Base-by-base conservation (phyloP, 2,113 vertebrate genomes). In the Sturnira hondurensis region DNA sequence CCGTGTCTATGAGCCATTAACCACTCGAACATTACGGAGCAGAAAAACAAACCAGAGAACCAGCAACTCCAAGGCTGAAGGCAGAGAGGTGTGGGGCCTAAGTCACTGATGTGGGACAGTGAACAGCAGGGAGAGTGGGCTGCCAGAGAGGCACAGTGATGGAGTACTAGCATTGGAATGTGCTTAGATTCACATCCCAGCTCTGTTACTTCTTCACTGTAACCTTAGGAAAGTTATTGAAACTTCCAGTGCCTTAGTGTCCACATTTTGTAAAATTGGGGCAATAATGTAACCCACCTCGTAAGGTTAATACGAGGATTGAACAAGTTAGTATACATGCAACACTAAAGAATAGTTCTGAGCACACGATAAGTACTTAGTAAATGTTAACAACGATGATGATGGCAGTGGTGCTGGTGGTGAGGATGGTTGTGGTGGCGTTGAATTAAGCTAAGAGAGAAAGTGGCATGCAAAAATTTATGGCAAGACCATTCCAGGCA, bases 1-100 rank as follows among this genome's bases (percentile, higher is more conserved):
- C 71, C 58, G 81, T 97, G 94, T 97, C 82, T 96, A 95, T 0
- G 1, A 95, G 71, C 41, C 94, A 96, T 94, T 97, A 93, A 58
- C 84, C 96, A 95, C 90, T 90, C 81, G 81, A 96, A 63, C 90
- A 58, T 84, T 80, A 89, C 22, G 61, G 70, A 58, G 56, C 61
- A 94, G 78, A 94, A 94, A 94, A 91, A 96, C 22, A 71, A 90
- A 94, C n/a, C 6, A 36, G 26, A 92, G 41, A 12, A 43, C 0
- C 33, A 43, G 71, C 22, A 61, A 43, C 41, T 73, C 82, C 84
- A 93, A 84, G 87, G 54, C 89, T 65, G 28, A 93, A 83, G 50
- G 74, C 17, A 16, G 43, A 38, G n/a, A 47, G 22, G 5, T 36
- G 15, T n/a, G 50, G 31, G 7, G 31, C 8, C 54, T 14, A 45